Percentiles rank a stretch among this genome's conserved stretches.
phyloP scores from a whole-genome alignment of 2,888 invertebrate species.

The Eumerus sabulonum region DNA sequence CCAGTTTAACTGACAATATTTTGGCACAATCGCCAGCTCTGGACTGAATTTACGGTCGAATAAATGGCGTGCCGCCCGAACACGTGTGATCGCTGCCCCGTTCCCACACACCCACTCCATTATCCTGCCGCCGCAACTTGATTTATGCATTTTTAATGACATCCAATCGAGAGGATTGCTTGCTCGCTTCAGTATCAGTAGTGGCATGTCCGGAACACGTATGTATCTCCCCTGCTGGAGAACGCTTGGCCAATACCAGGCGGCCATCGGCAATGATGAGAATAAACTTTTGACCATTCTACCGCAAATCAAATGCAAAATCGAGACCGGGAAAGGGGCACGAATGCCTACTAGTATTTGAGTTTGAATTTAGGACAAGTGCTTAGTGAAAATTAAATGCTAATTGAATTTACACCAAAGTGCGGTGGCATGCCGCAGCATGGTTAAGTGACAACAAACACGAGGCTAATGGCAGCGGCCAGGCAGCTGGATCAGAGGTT shows the following conservation, averaged over 20 bases:
- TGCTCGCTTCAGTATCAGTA: background rate
- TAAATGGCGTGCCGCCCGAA: background rate
- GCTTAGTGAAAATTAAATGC: constrained; percentile 42
- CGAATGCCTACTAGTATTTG: background rate
- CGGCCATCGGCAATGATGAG: background rate
- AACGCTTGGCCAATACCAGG: background rate
- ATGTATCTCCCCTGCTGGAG: constrained; percentile 10
- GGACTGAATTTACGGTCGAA: constrained; percentile 40
- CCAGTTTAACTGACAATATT: constrained; percentile 55
- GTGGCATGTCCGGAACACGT: constrained; percentile 28
- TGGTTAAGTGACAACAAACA: constrained; percentile 11
- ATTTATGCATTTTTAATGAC: constrained; percentile 65
- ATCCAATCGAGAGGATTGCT: constrained; percentile 36
- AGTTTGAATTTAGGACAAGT: constrained; percentile 29
- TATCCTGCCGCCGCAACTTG: constrained; percentile 55
- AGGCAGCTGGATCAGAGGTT: background rate
- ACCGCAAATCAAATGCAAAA: constrained; percentile 4
- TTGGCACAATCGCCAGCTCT: constrained; percentile 51
- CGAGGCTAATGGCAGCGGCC: constrained; percentile 2
- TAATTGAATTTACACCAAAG: constrained; percentile 63
- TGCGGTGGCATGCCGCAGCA: constrained; percentile 12
- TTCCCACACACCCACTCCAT: constrained; percentile 8
- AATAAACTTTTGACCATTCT: background rate
- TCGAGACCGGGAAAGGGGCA: constrained; percentile 5
- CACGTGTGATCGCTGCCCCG: background rate